Evolutionary conservation across 1,140 invertebrate genomes (phyloP).

Genomic region (Saccostrea glomerata): DNA sequence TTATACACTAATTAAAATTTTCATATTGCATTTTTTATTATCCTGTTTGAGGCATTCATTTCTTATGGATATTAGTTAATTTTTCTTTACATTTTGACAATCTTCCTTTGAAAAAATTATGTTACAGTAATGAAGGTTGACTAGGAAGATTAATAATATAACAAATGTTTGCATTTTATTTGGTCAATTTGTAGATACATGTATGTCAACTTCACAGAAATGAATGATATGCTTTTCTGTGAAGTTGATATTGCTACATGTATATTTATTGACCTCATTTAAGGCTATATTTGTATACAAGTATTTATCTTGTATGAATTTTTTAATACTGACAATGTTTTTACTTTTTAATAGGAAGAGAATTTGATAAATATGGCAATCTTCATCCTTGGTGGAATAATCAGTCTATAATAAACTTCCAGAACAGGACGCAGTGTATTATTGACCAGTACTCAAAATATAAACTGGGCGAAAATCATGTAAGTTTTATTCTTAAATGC

Average conservation of each 20-base stretch:
- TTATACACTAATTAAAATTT: too few relatives aligned
- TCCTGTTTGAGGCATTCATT: too few relatives aligned
- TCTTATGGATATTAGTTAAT: too few relatives aligned
- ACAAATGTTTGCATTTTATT: background rate
- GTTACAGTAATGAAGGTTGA: too few relatives aligned
- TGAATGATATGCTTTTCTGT: background rate
- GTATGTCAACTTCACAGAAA: background rate
- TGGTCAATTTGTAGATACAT: background rate
- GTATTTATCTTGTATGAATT: too few relatives aligned
- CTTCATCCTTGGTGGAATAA: conserved; percentile 77
- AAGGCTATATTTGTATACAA: background rate
- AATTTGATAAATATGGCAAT: conserved; percentile 77
- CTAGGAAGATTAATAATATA: too few relatives aligned
- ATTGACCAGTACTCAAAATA: conserved; percentile 73
- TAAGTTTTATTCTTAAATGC: background rate
- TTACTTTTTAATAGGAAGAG: conserved; percentile 66
- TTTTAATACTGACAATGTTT: too few relatives aligned
- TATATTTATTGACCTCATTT: background rate
- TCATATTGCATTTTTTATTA: too few relatives aligned
- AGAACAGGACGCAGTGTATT: conserved; percentile 73
- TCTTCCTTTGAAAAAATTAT: too few relatives aligned
- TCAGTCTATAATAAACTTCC: conserved; percentile 69
- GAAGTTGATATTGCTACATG: background rate
- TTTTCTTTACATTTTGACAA: too few relatives aligned
- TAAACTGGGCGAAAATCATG: conserved; percentile 66